phyloP scores from a whole-genome alignment of 2,888 invertebrate genomes.

The Nasonovia ribisnigri region DNA sequence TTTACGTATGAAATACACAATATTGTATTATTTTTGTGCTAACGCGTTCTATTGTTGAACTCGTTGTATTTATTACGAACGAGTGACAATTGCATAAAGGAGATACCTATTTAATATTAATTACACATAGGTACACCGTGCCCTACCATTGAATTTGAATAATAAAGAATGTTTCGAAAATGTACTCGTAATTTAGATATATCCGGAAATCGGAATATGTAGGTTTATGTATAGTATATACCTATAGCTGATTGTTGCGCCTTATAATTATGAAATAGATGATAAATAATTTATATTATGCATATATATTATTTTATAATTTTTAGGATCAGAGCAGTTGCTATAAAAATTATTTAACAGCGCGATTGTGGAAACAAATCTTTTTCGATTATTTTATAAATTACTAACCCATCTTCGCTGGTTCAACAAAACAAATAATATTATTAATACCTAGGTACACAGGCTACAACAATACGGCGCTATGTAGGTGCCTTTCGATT shows the following conservation, averaged over 20 bases:
- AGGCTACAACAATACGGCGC: no score
- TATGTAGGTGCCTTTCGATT: no score
- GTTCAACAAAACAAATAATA: no score
- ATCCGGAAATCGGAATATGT: neutral
- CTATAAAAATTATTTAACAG: neutral
- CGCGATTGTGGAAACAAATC: neutral
- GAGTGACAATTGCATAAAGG: neutral
- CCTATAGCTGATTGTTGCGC: neutral
- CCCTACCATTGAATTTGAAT: neutral
- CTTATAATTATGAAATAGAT: neutral
- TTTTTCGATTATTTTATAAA: neutral
- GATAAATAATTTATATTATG: neutral
- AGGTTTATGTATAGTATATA: neutral
- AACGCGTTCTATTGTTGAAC: neutral
- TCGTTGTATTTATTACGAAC: neutral
- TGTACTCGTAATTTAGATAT: neutral
- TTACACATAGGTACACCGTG: neutral
- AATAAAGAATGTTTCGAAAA: neutral
- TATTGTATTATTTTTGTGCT: neutral
- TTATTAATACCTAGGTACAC: no score
- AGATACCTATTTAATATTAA: neutral
- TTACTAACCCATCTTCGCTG: no score
- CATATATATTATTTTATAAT: no score
- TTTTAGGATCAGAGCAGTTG: neutral
- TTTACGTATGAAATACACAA: neutral